These are phyloP conservation scores for Rhagoletis zephyria DNA, from an alignment of 1,140 invertebrate genomes.

Conservation along the genomic window DNA sequence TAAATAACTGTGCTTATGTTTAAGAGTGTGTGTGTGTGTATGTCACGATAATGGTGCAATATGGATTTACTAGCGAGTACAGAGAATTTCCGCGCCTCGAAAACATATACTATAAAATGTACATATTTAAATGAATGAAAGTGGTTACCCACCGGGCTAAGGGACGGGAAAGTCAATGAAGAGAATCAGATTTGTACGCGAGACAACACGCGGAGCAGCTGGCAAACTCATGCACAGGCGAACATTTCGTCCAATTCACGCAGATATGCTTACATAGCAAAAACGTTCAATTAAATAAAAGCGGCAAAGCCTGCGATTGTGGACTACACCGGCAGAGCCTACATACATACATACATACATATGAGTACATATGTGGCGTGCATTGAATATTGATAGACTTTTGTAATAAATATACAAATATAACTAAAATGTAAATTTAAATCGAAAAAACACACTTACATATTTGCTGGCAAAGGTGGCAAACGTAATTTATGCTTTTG, in stretches of 20 bases:
- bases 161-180: background rate
- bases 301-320: background rate
- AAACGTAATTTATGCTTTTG: background rate
- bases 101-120: background rate
- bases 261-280: background rate
- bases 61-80: slow-evolving; percentile 9
- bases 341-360: no score
- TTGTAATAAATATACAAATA: background rate
- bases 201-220: background rate
- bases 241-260: background rate
- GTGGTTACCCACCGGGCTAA: background rate
- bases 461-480: background rate
- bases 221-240: background rate
- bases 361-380: background rate
- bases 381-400: background rate
- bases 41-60: slow-evolving; percentile 1
- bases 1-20: background rate
- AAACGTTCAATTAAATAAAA: slow-evolving; percentile 28
- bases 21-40: background rate
- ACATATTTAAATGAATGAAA: background rate
- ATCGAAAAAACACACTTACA: background rate
- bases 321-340: background rate
- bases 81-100: slow-evolving; percentile 12
- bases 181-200: background rate
- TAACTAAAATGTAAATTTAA: background rate